Base-by-base conservation (phyloP, 2,888 invertebrate genomes). In the Stenotaenia linearis region DNA sequence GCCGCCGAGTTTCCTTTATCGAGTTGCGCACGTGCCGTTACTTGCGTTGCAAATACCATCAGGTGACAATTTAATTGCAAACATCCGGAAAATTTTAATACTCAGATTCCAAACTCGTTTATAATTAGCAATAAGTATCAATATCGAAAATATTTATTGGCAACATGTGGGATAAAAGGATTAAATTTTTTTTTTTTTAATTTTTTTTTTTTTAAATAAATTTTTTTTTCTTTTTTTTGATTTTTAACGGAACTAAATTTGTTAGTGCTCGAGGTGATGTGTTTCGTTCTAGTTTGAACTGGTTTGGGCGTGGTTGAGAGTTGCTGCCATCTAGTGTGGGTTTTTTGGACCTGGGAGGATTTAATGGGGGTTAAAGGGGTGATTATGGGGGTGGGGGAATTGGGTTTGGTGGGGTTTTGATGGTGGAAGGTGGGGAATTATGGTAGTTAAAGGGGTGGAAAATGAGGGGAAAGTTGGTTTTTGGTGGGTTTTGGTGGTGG, bases 61-160 rank as follows among this genome's bases (percentile, higher is more conserved):
- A 69, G 69, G 69, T 69, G 69, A 25, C 23, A 69, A 69, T 69
- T 69, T 69, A 69, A 28, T 69, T 69, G 25, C 69, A 25, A 69
- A 28, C 28, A 15, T 69, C 25, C 69, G 23, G 9, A 25, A 12
- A 3, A 25, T 28, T 69, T 69, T 25, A 25, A 1, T 1, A 28
- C 50, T 50, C 50, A 1, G n/a, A 69, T 69, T 25, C 7, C 69
- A 25, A 69, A 28, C 69, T 25, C 10, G 25, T 10, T 1, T 69
- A 10, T 28, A 69, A 69, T 50, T 50, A 18, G 21, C 15, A n/a
- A n/a, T n/a, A n/a, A n/a, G n/a, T n/a, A n/a, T n/a, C n/a, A n/a
- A n/a, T n/a, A 15, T 40, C 40, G 40, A 6, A 40, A 40, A 12
- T 40, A 12, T 12, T 32, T 9, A 32, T 6, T 32, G 32, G 4